These are phyloP conservation scores for Ophion costatus DNA, from an alignment of 2,888 invertebrate genomes.

Conservation along the genomic window DNA sequence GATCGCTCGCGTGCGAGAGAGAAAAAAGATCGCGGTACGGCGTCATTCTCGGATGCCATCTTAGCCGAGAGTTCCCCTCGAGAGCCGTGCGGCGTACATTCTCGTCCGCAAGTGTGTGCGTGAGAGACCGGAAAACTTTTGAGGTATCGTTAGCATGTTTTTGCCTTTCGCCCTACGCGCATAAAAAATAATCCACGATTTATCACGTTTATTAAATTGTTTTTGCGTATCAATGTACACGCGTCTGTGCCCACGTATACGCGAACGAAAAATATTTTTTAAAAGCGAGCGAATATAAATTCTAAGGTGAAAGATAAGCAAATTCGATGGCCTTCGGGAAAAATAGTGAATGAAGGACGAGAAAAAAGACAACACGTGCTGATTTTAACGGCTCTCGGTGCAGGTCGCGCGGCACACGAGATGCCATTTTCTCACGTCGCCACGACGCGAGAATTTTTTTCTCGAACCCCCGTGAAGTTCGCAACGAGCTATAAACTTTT, in stretches of 20 bases:
- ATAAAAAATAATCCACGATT: neutral
- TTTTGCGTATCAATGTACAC: neutral
- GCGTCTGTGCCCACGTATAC: neutral
- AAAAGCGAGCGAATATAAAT: neutral
- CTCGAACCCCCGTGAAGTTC: neutral
- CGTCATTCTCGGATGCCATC: constrained; percentile 81
- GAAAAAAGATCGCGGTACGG: constrained; percentile 72
- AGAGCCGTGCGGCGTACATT: constrained; percentile 73
- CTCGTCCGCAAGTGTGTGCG: constrained; percentile 43
- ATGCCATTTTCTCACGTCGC: constrained; percentile 72
- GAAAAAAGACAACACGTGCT: constrained; percentile 59
- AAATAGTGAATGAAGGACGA: neutral
- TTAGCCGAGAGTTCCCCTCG: constrained; percentile 71
- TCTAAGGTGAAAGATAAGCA: neutral
- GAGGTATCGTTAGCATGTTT: neutral
- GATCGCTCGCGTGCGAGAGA: constrained; percentile 61
- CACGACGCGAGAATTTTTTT: constrained; percentile 25
- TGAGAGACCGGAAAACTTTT: constrained; percentile 4
- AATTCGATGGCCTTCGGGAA: neutral
- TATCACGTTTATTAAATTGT: neutral
- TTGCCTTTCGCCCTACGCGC: neutral
- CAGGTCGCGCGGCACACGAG: constrained; percentile 71
- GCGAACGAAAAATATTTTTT: neutral
- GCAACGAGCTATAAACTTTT: neutral
- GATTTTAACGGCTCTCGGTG: constrained; percentile 59